Base-by-base conservation (phyloP, 92 coral and sea anemone genomes). In the Palythoa grandis region DNA sequence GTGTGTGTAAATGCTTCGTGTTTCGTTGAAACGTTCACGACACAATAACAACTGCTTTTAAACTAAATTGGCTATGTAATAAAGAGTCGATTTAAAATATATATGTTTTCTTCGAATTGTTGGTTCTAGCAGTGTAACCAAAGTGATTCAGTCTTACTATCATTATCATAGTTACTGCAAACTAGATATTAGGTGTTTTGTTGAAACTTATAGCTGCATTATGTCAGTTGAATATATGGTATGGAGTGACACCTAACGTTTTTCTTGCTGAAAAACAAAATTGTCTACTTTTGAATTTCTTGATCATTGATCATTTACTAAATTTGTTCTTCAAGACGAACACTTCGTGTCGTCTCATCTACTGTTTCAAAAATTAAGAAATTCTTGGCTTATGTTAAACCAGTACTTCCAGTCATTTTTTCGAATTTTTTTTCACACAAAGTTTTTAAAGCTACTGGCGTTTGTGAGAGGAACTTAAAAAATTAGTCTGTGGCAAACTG, bases 31-130 rank as follows among this genome's bases (percentile, higher is more conserved):
- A 6, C 29, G 10, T 58, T 78, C 65, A 43, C 23, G 56, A 40
- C 40, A 48, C 85, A 80, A 16, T 2, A 13, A 66, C 74, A 79
- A 12, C 70, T 57, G 83, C 70, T 57, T 78, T 56, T 54, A 57
- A 77, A 39, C 15, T 78, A 14, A 78, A 11, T 38, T 37, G 11
- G 8, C 17, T 25, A 29, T 37, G 22, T 53, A 47, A 20, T 10
- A 68, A 80, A 65, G 57, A 66, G 43, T 14, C 40, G 38, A 23
- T 79, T 78, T 39, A 43, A 79, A 19, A 22, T 43, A 63, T 22
- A 10, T 0, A 24, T 10, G 25, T 13, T 35, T 77, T 7, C 38
- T 38, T 58, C 12, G 16, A 13, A 2, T 1, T 15, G 66, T 77
- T 10, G 67, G 14, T 22, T n/a, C 17, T 56, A 47, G 52, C 25